Evolutionary conservation across 2,888 invertebrate species (phyloP), one percentile per base, ranked within the genome.

Genomic region (Neria commutata): DNA sequence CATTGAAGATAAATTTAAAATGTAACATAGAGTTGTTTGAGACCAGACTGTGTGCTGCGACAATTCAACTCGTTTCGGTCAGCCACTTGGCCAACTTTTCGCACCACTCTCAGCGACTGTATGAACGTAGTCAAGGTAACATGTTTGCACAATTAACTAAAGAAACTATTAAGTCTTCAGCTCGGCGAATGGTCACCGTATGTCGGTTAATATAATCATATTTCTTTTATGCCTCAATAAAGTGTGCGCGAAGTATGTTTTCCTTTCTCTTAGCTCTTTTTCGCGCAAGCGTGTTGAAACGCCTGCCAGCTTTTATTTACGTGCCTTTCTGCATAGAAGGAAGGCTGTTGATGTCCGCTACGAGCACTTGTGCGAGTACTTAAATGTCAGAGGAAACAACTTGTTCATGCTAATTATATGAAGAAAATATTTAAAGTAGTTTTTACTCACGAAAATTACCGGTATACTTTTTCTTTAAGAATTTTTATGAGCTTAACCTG

Each of bases 91-190:
- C n/a, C n/a, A n/a, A n/a, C n/a, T n/a, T n/a, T n/a, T n/a, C n/a
- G n/a, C n/a, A n/a, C n/a, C n/a, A n/a, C n/a, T n/a, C n/a, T n/a
- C n/a, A n/a, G n/a, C n/a, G n/a, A n/a, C n/a, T n/a, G 29, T 8
- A 29, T 29, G 29, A 8, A 29, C 29, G 11, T 29, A 8, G 6
- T 29, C 29, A 29, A n/a, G n/a, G 37, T 37, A 5, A 37, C 37
- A 34, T 54, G 40, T 54, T 55, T 65, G 66, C 61, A 66, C 73
- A 68, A 73, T 72, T 72, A 72, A 72, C 73, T 72, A 71, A 70
- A 73, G 74, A 72, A 72, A 72, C 68, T 72, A 71, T 70, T n/a
- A n/a, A n/a, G 70, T 66, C 63, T 63, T 69, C 58, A 61, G 24
- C 33, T 53, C 16, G 33, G n/a, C 19, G 25, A 47, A 16, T 33